Conservation (phyloP, 2,113 vertebrate species). For the Ictidomys tridecemlineatus region DNA sequence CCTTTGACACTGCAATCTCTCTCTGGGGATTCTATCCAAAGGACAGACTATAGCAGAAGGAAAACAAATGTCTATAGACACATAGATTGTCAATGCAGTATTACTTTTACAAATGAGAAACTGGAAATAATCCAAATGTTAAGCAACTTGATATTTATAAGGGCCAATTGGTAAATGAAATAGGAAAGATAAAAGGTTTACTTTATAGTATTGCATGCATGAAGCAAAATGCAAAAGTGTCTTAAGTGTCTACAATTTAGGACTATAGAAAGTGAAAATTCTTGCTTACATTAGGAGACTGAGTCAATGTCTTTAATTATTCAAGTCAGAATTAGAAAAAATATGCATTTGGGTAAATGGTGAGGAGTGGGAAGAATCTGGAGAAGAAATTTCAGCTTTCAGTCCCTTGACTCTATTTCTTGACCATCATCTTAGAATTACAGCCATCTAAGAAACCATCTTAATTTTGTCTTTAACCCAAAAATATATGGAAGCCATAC, state of each 20-base stretch:
- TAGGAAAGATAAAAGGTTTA: conserved; percentile 12
- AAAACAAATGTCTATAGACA: conserved; percentile 41
- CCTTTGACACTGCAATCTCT: conserved; percentile 54
- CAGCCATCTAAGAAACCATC: neutral
- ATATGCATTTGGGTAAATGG: neutral
- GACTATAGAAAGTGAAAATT: conserved; percentile 58
- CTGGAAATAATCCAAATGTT: conserved; percentile 49
- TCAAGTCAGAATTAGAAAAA: conserved; percentile 41
- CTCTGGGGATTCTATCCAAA: conserved; percentile 28
- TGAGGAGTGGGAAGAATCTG: neutral
- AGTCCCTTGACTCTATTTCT: conserved; percentile 42
- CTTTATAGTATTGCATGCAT: conserved; percentile 48
- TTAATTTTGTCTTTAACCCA: conserved; percentile 31
- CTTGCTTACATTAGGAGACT: neutral
- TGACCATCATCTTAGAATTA: conserved; percentile 12
- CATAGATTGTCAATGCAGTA: neutral
- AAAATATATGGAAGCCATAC: neutral
- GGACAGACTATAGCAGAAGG: conserved; percentile 33
- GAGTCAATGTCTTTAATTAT: neutral
- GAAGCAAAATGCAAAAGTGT: conserved; percentile 53
- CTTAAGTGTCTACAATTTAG: conserved; percentile 26
- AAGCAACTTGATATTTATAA: conserved; percentile 29
- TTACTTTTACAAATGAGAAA: conserved; percentile 60
- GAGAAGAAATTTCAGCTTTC: conserved; percentile 51
- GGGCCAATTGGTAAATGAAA: conserved; percentile 10